Evolutionary conservation across 2,113 vertebrate species (phyloP).

Genomic region (Harpagus bidentatus): DNA sequence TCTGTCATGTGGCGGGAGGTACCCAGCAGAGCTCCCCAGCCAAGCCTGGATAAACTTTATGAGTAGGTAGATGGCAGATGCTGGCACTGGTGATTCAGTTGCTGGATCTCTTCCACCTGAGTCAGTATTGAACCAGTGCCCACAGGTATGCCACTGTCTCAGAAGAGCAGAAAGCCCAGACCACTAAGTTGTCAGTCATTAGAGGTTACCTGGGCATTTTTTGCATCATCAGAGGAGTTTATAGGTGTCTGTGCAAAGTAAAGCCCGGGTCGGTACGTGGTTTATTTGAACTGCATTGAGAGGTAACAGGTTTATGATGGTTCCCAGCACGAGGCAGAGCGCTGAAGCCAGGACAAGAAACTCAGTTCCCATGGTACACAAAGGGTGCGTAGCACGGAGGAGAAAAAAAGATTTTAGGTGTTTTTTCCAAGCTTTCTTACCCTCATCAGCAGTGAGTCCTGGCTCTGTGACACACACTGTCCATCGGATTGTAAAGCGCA

Average conservation of each 20-base stretch:
- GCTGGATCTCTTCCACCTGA: not conserved
- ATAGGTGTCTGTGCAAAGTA: not conserved
- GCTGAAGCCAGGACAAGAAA: not conserved
- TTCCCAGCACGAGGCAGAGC: not conserved
- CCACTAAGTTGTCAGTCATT: not conserved
- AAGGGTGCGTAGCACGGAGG: fast-evolving
- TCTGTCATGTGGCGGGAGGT: not conserved
- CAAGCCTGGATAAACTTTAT: not conserved
- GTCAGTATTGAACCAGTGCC: not conserved
- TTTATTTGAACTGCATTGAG: fast-evolving
- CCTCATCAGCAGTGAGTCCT: not conserved
- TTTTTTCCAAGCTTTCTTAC: not conserved
- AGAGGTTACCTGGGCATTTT: not conserved
- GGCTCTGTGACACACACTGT: fast-evolving
- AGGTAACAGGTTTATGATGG: not conserved
- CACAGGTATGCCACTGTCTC: fast-evolving
- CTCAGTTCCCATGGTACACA: not conserved
- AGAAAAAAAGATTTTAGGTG: not conserved
- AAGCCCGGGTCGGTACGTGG: fast-evolving
- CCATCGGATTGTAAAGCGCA: not conserved
- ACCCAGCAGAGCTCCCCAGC: not conserved
- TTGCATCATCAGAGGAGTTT: not conserved
- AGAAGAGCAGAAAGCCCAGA: not conserved
- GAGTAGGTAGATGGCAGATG: not conserved
- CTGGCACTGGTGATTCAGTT: not conserved